phyloP scores from a whole-genome alignment of 2,797 vertebrate genomes.

The Halcyon chelicuti region DNA sequence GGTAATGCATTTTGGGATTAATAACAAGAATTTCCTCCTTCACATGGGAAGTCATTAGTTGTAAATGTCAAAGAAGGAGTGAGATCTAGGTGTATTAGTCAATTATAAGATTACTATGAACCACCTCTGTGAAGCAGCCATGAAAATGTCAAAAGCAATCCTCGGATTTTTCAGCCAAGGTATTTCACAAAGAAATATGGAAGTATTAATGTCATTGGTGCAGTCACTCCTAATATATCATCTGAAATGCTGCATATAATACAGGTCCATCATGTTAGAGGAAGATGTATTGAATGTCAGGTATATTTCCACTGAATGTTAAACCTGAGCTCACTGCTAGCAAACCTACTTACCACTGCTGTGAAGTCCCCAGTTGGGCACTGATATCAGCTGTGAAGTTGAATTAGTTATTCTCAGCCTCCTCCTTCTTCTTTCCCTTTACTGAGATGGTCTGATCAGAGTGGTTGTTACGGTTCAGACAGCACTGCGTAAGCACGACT shows the following conservation, averaged over 20 bases:
- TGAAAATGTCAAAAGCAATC: slow-evolving; percentile 74
- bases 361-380: background rate
- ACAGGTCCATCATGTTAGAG: slow-evolving; percentile 33
- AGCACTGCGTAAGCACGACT: background rate
- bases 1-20: slow-evolving; percentile 43
- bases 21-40: slow-evolving; percentile 44
- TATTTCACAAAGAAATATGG: slow-evolving; percentile 71
- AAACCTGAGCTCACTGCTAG: slow-evolving; percentile 2
- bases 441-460: background rate
- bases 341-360: background rate
- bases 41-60: slow-evolving; percentile 46
- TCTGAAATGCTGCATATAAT: slow-evolving; percentile 49
- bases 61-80: slow-evolving; percentile 67
- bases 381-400: background rate
- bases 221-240: slow-evolving; percentile 64
- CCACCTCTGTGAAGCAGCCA: slow-evolving; percentile 57
- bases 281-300: slow-evolving; percentile 60
- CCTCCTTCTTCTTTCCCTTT: background rate
- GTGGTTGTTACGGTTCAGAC: background rate
- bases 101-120: slow-evolving; percentile 66
- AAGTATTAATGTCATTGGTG: slow-evolving; percentile 67
- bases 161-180: slow-evolving; percentile 57
- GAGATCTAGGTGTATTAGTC: slow-evolving; percentile 63
- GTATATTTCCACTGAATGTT: slow-evolving; percentile 31
- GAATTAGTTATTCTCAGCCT: background rate